Conservation (phyloP, 2,797 vertebrate genomes). For the Danionella dracula region DNA sequence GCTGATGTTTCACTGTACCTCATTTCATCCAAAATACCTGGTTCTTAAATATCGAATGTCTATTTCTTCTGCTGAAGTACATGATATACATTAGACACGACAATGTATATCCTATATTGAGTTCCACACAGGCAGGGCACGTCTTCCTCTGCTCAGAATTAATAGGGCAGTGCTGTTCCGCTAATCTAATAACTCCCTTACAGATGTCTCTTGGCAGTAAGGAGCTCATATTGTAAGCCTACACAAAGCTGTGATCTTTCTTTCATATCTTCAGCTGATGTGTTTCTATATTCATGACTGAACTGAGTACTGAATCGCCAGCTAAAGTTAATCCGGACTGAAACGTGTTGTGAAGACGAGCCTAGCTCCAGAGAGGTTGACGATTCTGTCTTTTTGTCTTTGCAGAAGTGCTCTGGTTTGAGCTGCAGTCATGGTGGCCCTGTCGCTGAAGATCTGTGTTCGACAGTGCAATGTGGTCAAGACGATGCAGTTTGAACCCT, state of each 20-base stretch:
- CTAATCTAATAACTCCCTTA: constrained; percentile 11
- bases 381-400: constrained; percentile 11
- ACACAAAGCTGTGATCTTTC: constrained; percentile 1
- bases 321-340: constrained; percentile 1
- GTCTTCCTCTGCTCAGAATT: constrained; percentile 31
- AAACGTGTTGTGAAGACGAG: neutral
- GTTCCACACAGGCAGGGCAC: neutral
- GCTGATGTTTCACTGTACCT: too few species aligned
- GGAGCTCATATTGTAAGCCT: constrained; percentile 10
- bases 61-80: too few species aligned
- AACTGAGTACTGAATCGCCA: constrained; percentile 1
- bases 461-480: constrained; percentile 98
- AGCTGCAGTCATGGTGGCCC: constrained; percentile 83
- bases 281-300: constrained; percentile 4
- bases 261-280: neutral
- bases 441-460: constrained; percentile 95
- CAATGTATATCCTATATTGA: too few species aligned
- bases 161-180: constrained; percentile 36
- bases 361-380: neutral
- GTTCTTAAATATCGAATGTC: too few species aligned
- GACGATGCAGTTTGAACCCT: constrained; percentile 98
- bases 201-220: constrained; percentile 1
- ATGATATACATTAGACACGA: too few species aligned
- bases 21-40: too few species aligned
- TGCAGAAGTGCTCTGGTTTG: constrained; percentile 56